Evolutionary conservation across 2,888 invertebrate species (phyloP), one percentile per base, ranked within the genome.

Genomic region (Calliopum simillimum): DNA sequence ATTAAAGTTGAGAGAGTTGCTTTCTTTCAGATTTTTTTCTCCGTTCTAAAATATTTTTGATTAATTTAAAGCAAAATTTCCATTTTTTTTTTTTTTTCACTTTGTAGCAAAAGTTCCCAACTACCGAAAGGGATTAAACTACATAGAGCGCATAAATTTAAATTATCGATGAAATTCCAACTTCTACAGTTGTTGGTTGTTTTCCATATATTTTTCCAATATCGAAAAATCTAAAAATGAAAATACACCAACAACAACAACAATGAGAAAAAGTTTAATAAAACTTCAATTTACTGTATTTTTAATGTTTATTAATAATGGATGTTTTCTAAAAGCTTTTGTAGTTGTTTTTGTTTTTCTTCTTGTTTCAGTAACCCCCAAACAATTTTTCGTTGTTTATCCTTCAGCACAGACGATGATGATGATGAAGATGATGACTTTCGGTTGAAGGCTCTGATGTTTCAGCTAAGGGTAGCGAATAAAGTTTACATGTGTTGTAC

Each of bases 221-320:
- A n/a, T n/a, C n/a, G n/a, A n/a, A n/a, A n/a, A n/a, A n/a, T n/a
- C n/a, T n/a, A n/a, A n/a, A n/a, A n/a, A n/a, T n/a, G n/a, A n/a
- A n/a, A n/a, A n/a, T n/a, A n/a, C n/a, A n/a, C 8, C 33, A 33
- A 33, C 8, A 8, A 33, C 5, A 33, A 33, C 2, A 8, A 33
- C 5, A 33, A 8, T 8, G 8, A n/a, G 61, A 47, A 49, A 63
- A 25, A 65, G 44, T 41, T 65, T 53, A 65, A 55, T 33, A 65
- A 51, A 65, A 65, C 41, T 53, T 65, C 44, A 51, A 51, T 59
- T 33, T 21, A 56, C 70, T 77, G 76, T 75, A 78, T 80, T 77
- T 77, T 80, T 78, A 80, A 79, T 79, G 76, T 80, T 80, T 78
- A 81, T 80, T 80, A 80, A 80, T 80, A 78, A 81, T 80, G 76